Evolutionary conservation across 2,888 invertebrate genomes (phyloP).

Genomic region (Lymantria dispar): DNA sequence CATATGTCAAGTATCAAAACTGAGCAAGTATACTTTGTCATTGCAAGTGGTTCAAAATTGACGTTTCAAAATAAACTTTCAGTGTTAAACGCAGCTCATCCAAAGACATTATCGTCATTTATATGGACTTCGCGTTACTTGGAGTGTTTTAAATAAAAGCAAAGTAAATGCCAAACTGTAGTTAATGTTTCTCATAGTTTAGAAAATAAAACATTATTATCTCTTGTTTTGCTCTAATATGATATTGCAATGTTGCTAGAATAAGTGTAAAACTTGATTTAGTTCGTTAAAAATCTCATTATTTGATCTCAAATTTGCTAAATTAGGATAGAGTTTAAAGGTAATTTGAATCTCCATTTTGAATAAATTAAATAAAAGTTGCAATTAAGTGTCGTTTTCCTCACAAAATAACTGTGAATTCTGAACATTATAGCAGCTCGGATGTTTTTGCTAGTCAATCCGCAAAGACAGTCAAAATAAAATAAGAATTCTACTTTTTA

Average conservation of each 20-base stretch:
- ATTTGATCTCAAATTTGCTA: slow-evolving; percentile 68
- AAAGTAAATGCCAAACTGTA: slow-evolving; percentile 69
- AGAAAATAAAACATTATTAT: slow-evolving; percentile 25
- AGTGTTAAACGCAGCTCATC: slow-evolving; percentile 24
- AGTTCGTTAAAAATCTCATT: slow-evolving; percentile 46
- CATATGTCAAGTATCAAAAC: slow-evolving; percentile 74
- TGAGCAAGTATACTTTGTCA: slow-evolving; percentile 37
- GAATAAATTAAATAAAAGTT: slow-evolving; percentile 28
- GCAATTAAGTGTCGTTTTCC: not conserved
- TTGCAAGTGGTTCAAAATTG: slow-evolving; percentile 5
- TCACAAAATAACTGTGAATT: slow-evolving; percentile 6
- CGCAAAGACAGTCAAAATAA: too few species aligned
- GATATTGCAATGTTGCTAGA: slow-evolving; percentile 27
- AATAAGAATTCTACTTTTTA: too few species aligned
- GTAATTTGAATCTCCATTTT: slow-evolving; percentile 25
- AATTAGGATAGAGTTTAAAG: slow-evolving; percentile 37
- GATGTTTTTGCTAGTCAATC: not conserved
- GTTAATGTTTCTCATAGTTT: slow-evolving; percentile 42
- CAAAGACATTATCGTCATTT: slow-evolving; percentile 11
- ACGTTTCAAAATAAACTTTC: slow-evolving; percentile 18
- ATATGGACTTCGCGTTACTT: slow-evolving; percentile 19
- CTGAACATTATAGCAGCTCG: slow-evolving; percentile 4
- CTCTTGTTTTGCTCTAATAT: slow-evolving; percentile 22
- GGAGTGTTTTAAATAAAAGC: slow-evolving; percentile 42
- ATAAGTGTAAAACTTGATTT: slow-evolving; percentile 28